Base-by-base conservation (phyloP, 2,797 vertebrate species). In the Rhincodon typus region DNA sequence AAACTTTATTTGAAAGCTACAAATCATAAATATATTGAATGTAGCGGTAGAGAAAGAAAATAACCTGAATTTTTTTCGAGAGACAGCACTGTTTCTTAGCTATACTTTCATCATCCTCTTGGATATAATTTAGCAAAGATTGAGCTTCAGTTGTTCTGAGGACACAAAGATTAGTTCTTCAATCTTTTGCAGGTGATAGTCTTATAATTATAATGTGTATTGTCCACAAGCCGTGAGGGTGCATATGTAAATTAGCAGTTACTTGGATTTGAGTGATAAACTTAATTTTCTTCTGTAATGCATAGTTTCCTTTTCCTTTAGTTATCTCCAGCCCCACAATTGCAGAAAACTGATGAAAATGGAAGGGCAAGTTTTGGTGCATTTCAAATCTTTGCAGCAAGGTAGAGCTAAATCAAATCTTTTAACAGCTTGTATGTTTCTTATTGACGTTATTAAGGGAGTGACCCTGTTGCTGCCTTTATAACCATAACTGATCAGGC, bases 321-420 rank as follows among this genome's bases (percentile, higher is more conserved):
- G 99, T 96, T 99, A 95, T 96, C 96, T 94, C 97, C 98, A 96
- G 96, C 96, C 96, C 98, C 97, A 96, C 98, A 97, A 96, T 98
- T 97, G 2, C 96, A 96, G 96, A 98, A 98, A 97, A 98, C 98
- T 96, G 97, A 99, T 95, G 95, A 97, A 94, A 97, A 97, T 86
- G 99, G 99, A 95, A 98, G 97, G 96, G 98, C 98, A 96, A 97
- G 97, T 96, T 98, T 99, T 97, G 97, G 96, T 96, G 96, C 98
- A 77, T 96, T 97, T 34, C 96, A 74, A 90, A 97, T 99, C 97
- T 97, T 96, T 8, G 99, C 98, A 74, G 97, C 97, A 95, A 98
- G 97, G 99, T 99, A 97, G 98, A 98, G 46, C 53, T 95, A 95
- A 38, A 70, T 27, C 42, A 72, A 94, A 91, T 67, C 2, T 38